These are phyloP conservation scores for Stichopus horrens DNA, from an alignment of 53 echinoderm and acorn worm genomes.

Conservation along the genomic window DNA sequence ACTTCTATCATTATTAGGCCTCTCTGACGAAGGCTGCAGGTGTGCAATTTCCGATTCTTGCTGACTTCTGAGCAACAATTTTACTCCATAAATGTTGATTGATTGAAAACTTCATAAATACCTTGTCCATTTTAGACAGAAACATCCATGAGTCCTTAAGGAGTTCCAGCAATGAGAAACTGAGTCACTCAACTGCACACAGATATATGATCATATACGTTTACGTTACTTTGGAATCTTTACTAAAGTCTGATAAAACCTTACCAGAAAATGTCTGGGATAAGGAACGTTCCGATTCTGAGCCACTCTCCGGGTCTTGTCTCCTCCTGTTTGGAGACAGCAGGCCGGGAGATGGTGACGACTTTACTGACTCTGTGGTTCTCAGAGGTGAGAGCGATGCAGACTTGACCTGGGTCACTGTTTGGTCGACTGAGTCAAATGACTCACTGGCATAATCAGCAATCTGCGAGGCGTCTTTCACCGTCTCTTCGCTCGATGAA, in stretches of 20 bases:
- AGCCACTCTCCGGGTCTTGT: slow-evolving; percentile 92
- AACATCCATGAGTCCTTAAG: too few relatives aligned
- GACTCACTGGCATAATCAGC: slow-evolving; percentile 81
- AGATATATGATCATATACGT: too few relatives aligned
- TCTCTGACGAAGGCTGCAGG: too few relatives aligned
- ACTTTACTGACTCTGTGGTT: slow-evolving; percentile 8
- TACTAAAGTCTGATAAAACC: neutral
- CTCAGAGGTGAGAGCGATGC: slow-evolving; percentile 3
- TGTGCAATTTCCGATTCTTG: too few relatives aligned
- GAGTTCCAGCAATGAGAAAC: too few relatives aligned
- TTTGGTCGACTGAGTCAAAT: slow-evolving; percentile 83
- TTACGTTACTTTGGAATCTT: neutral
- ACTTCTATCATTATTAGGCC: too few relatives aligned
- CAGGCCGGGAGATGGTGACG: slow-evolving; percentile 35
- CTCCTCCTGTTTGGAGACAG: slow-evolving; percentile 58
- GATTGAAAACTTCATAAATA: neutral
- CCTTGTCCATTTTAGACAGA: neutral
- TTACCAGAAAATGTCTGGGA: slow-evolving; percentile 96
- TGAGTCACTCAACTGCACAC: too few relatives aligned
- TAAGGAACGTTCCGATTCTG: slow-evolving; percentile 91
- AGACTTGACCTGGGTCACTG: slow-evolving; percentile 67
- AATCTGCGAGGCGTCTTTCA: slow-evolving; percentile 70
- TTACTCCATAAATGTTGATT: too few relatives aligned
- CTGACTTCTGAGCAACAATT: too few relatives aligned
- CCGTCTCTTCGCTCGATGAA: slow-evolving; percentile 83